Evolutionary conservation across 2,888 invertebrate species (phyloP).

Genomic region (Pristionchus japonicus): DNA sequence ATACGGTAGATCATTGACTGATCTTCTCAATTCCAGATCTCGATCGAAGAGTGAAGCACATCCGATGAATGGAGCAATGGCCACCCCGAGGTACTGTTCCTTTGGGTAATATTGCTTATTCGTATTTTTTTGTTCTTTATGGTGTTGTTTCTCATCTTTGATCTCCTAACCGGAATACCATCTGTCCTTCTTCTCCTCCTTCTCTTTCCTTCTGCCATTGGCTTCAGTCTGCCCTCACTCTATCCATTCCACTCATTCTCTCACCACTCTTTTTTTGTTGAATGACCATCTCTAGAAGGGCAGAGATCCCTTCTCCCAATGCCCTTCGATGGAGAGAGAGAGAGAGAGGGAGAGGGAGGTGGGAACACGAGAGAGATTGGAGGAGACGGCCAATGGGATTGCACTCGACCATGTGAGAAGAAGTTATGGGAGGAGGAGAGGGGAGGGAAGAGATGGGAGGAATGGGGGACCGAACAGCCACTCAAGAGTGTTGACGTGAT

Average conservation of each 20-base stretch:
- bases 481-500: neutral
- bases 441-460: neutral
- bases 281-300: neutral
- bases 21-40: neutral
- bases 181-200: neutral
- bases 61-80: neutral
- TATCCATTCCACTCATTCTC: neutral
- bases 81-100: neutral
- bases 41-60: conserved; percentile 26
- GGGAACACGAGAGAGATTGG: neutral
- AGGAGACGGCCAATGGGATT: neutral
- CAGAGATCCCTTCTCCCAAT: neutral
- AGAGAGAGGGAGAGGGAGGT: neutral
- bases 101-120: neutral
- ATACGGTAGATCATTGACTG: neutral
- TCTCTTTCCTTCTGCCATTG: neutral
- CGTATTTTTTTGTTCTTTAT: neutral
- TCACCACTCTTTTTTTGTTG: neutral
- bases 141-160: neutral
- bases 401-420: conserved; percentile 24
- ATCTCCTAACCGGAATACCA: neutral
- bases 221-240: neutral
- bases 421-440: neutral
- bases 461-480: neutral
- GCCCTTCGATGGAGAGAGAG: neutral